phyloP scores from a whole-genome alignment of 2,888 invertebrate genomes.

The Callimorpha dominula region DNA sequence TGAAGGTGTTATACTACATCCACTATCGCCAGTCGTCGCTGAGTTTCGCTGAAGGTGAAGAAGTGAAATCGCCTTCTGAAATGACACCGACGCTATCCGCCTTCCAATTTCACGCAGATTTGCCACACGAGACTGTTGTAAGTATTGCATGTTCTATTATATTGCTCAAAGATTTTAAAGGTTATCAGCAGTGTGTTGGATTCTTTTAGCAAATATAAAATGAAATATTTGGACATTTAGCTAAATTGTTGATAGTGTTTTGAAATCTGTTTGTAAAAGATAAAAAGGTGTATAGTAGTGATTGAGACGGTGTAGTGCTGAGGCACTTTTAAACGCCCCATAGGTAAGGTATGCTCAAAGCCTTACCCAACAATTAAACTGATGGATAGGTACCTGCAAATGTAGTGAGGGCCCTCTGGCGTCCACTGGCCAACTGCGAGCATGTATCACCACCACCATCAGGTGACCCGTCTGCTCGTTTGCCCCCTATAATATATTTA shows the following conservation, averaged over 20 bases:
- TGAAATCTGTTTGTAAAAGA: too few relatives aligned
- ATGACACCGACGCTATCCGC: constrained; percentile 91
- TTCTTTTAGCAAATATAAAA: neutral
- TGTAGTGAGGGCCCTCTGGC: too few relatives aligned
- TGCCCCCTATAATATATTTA: too few relatives aligned
- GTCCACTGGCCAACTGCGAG: too few relatives aligned
- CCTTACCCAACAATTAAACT: too few relatives aligned
- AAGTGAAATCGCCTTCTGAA: constrained; percentile 84
- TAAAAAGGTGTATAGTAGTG: too few relatives aligned
- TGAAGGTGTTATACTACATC: constrained; percentile 93
- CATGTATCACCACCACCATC: too few relatives aligned
- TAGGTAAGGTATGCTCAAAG: too few relatives aligned
- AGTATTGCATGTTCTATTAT: constrained; percentile 20
- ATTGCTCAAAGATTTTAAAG: neutral
- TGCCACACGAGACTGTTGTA: constrained; percentile 92
- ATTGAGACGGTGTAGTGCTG: too few relatives aligned
- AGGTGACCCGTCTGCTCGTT: too few relatives aligned
- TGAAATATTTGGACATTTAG: neutral
- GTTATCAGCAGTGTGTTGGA: neutral
- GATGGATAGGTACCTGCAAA: too few relatives aligned
- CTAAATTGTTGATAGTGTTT: neutral
- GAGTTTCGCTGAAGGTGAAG: constrained; percentile 89
- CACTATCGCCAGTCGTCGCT: constrained; percentile 91
- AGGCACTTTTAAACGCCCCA: too few relatives aligned
- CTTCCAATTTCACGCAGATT: constrained; percentile 94